phyloP scores from a whole-genome alignment of 2,113 vertebrate species.

The Rhinichthys klamathensis region DNA sequence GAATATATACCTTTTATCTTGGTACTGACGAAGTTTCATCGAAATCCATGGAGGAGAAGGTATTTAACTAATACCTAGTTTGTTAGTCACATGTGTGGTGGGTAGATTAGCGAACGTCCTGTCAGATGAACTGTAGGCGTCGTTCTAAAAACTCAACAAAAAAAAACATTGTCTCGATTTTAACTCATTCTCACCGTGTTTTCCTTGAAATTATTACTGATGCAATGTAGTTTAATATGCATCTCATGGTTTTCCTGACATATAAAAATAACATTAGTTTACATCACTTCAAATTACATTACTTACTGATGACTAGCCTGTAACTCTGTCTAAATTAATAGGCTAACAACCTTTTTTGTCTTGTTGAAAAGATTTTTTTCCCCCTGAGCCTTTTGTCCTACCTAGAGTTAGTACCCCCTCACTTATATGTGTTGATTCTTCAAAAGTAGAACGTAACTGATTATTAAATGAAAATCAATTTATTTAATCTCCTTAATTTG shows the following conservation, averaged over 20 bases:
- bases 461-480: no score
- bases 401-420: no score
- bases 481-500: no score
- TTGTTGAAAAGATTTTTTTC: no score
- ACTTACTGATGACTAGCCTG: not conserved
- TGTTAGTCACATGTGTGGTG: not conserved
- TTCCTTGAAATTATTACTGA: not conserved
- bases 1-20: not conserved
- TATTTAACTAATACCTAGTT: not conserved
- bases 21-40: not conserved
- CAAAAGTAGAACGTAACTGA: no score
- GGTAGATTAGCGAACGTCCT: not conserved
- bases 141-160: not conserved
- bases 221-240: not conserved
- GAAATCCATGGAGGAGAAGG: not conserved
- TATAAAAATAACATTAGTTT: not conserved
- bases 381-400: no score
- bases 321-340: not conserved
- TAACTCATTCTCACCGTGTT: not conserved
- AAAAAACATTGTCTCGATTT: not conserved
- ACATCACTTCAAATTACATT: not conserved
- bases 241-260: not conserved
- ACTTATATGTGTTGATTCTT: no score
- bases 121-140: not conserved
- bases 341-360: not conserved